These are phyloP conservation scores for Brachyalestes nurse DNA, from an alignment of 2,797 vertebrate genomes.

Conservation along the genomic window DNA sequence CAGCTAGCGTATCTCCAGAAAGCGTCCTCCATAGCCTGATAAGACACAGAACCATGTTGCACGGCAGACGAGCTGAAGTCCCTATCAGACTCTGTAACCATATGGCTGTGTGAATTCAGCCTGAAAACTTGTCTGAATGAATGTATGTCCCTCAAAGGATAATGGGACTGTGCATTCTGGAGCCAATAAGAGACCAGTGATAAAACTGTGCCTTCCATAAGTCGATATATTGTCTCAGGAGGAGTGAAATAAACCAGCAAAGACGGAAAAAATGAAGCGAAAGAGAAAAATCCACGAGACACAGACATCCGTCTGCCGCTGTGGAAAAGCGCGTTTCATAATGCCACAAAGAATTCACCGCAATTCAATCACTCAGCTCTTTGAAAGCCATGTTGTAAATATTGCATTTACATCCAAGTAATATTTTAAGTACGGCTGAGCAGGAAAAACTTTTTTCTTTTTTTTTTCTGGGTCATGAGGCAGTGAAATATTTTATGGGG, in stretches of 20 bases:
- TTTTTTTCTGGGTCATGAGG: slow-evolving; percentile 47
- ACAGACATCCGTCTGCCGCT: not conserved
- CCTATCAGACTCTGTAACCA: slow-evolving; percentile 3
- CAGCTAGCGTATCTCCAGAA: slow-evolving; percentile 20
- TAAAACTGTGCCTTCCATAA: not conserved
- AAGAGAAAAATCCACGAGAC: not conserved
- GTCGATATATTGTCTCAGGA: not conserved
- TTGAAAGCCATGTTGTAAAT: slow-evolving; percentile 56
- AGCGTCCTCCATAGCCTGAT: slow-evolving; percentile 10
- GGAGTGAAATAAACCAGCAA: not conserved
- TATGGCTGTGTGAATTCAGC: not conserved
- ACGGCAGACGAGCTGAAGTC: not conserved
- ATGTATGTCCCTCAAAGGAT: not conserved
- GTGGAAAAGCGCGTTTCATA: slow-evolving; percentile 1
- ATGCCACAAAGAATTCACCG: slow-evolving; percentile 38
- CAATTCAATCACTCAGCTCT: slow-evolving; percentile 39
- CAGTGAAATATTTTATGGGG: slow-evolving; percentile 29
- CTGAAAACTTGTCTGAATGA: not conserved
- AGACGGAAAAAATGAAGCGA: not conserved
- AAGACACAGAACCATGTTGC: not conserved
- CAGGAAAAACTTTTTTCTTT: slow-evolving; percentile 15
- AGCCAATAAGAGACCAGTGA: not conserved
- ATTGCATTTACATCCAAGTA: slow-evolving; percentile 55
- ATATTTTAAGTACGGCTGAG: slow-evolving; percentile 50
- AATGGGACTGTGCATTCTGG: not conserved